phyloP scores from a whole-genome alignment of 2,797 vertebrate genomes.

The Leucoraja ocellata region DNA sequence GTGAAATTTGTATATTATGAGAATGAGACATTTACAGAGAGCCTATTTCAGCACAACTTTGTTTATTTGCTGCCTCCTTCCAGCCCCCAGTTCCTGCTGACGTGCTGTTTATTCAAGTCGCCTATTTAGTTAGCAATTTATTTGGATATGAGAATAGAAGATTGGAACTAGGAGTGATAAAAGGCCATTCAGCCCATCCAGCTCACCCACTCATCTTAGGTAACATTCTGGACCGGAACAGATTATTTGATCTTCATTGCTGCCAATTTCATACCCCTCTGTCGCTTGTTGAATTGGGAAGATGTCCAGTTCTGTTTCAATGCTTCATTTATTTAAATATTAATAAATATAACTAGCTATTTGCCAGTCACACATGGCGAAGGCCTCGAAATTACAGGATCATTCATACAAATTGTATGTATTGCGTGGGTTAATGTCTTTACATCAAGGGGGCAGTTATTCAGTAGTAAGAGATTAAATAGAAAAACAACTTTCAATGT shows the following conservation, averaged over 20 bases:
- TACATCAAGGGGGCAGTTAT: background rate
- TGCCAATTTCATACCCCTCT: background rate
- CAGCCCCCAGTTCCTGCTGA: background rate
- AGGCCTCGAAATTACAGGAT: background rate
- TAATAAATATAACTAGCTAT: background rate
- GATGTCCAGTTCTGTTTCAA: background rate
- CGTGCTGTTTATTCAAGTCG: background rate
- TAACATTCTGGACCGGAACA: background rate
- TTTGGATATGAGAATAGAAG: background rate
- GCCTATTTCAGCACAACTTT: background rate
- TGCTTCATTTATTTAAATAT: slow-evolving; percentile 17
- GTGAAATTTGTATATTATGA: background rate
- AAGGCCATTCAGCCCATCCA: background rate
- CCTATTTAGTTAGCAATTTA: background rate
- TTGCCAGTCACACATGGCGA: background rate
- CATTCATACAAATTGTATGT: background rate
- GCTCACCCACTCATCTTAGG: background rate
- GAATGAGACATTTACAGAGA: background rate
- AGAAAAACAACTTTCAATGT: background rate
- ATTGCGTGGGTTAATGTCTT: background rate
- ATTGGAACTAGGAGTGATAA: background rate
- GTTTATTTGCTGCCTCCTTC: background rate
- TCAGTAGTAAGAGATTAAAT: background rate
- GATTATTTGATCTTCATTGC: background rate
- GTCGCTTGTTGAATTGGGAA: background rate